Base-by-base conservation (phyloP, 2,888 invertebrate genomes). In the Ceratothoa steindachneri region DNA sequence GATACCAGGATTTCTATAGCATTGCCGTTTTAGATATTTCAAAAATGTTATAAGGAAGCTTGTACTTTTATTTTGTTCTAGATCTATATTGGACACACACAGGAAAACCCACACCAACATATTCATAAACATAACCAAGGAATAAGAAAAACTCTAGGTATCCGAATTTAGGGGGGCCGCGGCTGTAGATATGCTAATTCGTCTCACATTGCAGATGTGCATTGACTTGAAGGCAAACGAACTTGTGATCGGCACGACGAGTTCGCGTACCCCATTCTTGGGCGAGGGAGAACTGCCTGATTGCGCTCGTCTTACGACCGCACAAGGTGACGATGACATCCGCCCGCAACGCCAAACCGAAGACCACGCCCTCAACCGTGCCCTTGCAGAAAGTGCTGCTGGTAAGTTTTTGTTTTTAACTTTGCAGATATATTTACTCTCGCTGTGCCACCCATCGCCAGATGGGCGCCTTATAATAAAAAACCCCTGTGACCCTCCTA, bases 181-280 rank as follows among this genome's bases (percentile, higher is more conserved):
- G 41, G 41, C 27, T 67, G 52, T 60, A 24, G 5, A 5, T n/a
- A 24, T n/a, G 5, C 7, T 9, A 5, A 9, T 60, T 9, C n/a
- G 60, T n/a, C 28, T 22, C 52, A 24, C 22, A 12, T 28, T 60
- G 9, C 66, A 74, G 75, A 74, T 77, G 76, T 71, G 69, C 31
- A 95, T 97, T 81, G 97, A 98, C 85, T 86, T 99, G 81, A 92
- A 92, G 83, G 88, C 89, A 66, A 97, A 95, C 85, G 89, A 93
- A 1, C 87, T 98, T 31, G 88, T 89, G 80, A 97, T 98, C 82
- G 97, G 97, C 51, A 97, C 97, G 0, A 97, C 97, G 0, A 93
- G 93, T 31, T 94, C 94, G 0, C 92, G 93, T 84, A 97, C 97
- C 0, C 86, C 88, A 0, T 98, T 98, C 85, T 87, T 98, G 81